Evolutionary conservation across 2,797 vertebrate species (phyloP), one percentile per base, ranked within the genome.

Genomic region (Argyrosomus regius): DNA sequence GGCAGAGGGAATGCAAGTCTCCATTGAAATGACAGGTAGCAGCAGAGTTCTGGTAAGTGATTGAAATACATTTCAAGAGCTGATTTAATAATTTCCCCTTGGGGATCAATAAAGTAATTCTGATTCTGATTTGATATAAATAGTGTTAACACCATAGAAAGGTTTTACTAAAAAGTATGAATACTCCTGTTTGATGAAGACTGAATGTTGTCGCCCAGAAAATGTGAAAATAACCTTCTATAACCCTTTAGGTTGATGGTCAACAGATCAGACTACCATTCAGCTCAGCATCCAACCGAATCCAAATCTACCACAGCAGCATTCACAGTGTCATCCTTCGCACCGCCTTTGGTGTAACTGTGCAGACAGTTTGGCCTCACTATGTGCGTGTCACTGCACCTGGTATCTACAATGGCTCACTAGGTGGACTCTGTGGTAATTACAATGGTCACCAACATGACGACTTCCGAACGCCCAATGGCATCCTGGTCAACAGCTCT

Each of bases 361-460:
- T 95, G 12, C 88, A 90, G 81, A 90, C 80, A 0, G 90, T 94
- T 50, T 92, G 92, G 92, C 82, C 82, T 43, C 85, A 39, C 35
- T 39, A 39, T 9, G 75, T 95, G 4, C 72, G 72, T 0, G 22
- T 94, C 69, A 93, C 77, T 10, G 87, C 86, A 5, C 93, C 94
- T 6, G 68, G 41, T 35, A 62, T 84, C 69, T 95, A 94, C 61
- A 81, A 20, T 0, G 26, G 86, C 2, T 74, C 84, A 45, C 77
- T 95, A 11, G 89, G 83, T 49, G 93, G 94, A 41, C 90, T 95
- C 17, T 94, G 94, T 73, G 92, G 94, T 12, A 74, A 95, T 65
- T 87, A 91, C 65, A 93, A 92, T 24, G 82, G 87, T 31, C 18
- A 75, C 3, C 67, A 11, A 10, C 5, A 28, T 0, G 93, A 95